Base-by-base conservation (phyloP, 2,888 invertebrate species). In the Ypsolopha sequella region DNA sequence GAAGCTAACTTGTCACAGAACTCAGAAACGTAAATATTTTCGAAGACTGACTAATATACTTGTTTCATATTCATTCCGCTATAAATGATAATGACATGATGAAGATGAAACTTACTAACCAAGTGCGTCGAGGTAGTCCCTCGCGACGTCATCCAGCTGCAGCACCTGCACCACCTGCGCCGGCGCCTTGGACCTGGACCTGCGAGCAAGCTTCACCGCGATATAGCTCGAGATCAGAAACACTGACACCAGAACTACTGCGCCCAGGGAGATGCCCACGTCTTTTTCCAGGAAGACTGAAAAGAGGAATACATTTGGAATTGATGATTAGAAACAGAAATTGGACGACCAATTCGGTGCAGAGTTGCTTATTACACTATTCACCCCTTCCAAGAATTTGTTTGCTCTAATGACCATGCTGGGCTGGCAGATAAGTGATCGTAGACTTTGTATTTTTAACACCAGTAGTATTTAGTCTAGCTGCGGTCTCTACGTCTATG, bases 151-250 rank as follows among this genome's bases (percentile, higher is more conserved):
- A 39, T 84, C 85, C 0, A 85, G 65, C 54, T 82, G 84, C 48
- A 86, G 56, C 41, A 86, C 84, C 56, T 85, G 85, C 56, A 85
- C 81, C 58, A 86, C 79, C 0, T 81, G 84, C 7, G 70, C 68
- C 2, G 73, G 63, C 4, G 68, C 58, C 58, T 82, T 84, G 38
- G 58, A 45, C 6, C 84, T 65, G 1, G 78, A 66, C 1, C 81
- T 58, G 3, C 81, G 63, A 0, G 74, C 71, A 48, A 77, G 62
- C 0, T 72, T 64, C 6, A 81, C 64, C 41, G 67, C 64, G 35
- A 82, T 60, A 7, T 64, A 63, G 0, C 82, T 70, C 2, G 82
- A 80, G 46, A 76, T 69, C 7, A 76, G 55, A 60, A 85, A 85
- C 14, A 80, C 74, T 0, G 70, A 66, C 34, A 85, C 67, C 46